A percentile compares a stretch with the other conserved stretches of the same genome.
Evolutionary conservation across 2,797 vertebrate genomes (phyloP).

Genomic region (Acrocephalus scirpaceus): DNA sequence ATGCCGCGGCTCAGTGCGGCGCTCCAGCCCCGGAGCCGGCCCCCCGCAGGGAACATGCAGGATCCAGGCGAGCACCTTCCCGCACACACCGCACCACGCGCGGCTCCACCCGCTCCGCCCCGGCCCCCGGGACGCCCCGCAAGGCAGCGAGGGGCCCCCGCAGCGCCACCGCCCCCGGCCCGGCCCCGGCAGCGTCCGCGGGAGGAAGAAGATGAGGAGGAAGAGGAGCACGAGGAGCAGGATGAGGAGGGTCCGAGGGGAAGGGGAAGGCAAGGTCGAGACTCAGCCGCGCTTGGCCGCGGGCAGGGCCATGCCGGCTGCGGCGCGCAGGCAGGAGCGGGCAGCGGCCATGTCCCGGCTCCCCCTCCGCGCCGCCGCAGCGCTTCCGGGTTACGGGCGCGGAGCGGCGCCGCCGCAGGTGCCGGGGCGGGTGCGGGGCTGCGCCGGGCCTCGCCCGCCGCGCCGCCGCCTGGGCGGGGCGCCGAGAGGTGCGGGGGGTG

Average conservation of each 20-base stretch:
- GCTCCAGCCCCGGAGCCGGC: neutral
- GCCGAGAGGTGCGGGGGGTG: neutral
- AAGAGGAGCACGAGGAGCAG: neutral
- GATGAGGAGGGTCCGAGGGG: neutral
- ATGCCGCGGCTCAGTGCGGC: neutral
- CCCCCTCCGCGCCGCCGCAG: neutral
- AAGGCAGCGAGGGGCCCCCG: neutral
- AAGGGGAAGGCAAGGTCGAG: conserved; percentile 25
- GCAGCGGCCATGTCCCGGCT: conserved; percentile 45
- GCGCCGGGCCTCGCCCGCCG: neutral
- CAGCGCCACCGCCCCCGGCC: neutral
- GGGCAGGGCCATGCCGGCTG: conserved; percentile 29
- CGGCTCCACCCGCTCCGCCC: neutral
- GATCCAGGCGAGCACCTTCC: neutral
- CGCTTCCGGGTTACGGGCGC: conserved; percentile 58
- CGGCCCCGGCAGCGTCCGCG: neutral
- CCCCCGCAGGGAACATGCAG: neutral
- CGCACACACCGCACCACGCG: neutral
- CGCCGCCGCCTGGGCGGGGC: neutral
- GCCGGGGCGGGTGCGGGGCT: neutral
- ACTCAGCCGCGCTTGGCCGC: neutral
- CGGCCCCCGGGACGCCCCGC: neutral
- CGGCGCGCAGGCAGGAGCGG: conserved; percentile 15
- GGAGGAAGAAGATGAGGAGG: neutral
- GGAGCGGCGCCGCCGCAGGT: conserved; percentile 2